Evolutionary conservation across 2,888 invertebrate genomes (phyloP).

Genomic region (Pseudoips prasinana): DNA sequence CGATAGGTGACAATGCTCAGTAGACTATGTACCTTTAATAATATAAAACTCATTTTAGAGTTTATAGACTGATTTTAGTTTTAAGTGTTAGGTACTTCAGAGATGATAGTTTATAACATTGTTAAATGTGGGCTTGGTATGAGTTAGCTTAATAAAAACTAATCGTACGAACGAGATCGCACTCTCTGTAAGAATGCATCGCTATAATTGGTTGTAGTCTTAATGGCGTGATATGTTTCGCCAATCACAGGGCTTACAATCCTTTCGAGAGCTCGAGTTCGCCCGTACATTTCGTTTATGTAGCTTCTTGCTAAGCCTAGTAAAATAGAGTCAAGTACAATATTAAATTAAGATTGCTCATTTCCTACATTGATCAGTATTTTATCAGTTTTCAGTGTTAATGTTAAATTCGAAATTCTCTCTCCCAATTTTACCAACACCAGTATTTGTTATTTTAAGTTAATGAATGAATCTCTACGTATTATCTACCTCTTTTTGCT

Average conservation of each 20-base stretch:
- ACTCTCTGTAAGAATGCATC: too few relatives aligned
- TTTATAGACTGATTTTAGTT: constrained; percentile 76
- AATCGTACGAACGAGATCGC: too few relatives aligned
- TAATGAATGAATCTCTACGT: constrained; percentile 71
- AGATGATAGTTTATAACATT: constrained; percentile 53
- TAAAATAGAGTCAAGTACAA: constrained; percentile 34
- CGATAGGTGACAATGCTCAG: constrained; percentile 59
- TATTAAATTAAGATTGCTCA: constrained; percentile 25
- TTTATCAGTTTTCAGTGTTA: constrained; percentile 22
- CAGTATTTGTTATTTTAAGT: constrained; percentile 74
- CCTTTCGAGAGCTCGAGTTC: too few relatives aligned
- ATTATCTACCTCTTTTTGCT: constrained; percentile 78
- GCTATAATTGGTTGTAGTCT: too few relatives aligned
- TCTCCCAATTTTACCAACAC: constrained; percentile 61
- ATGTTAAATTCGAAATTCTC: constrained; percentile 15
- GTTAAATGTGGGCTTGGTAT: too few relatives aligned
- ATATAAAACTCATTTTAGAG: constrained; percentile 65
- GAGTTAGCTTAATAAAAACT: too few relatives aligned
- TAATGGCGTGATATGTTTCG: too few relatives aligned
- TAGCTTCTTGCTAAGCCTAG: too few relatives aligned
- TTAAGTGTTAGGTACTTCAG: constrained; percentile 69
- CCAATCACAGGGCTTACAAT: too few relatives aligned
- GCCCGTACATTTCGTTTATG: too few relatives aligned
- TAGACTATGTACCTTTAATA: constrained; percentile 48
- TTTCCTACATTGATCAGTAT: constrained; percentile 16